Conservation (phyloP, 2,888 invertebrate genomes). For the Cataglyphis cursor region DNA sequence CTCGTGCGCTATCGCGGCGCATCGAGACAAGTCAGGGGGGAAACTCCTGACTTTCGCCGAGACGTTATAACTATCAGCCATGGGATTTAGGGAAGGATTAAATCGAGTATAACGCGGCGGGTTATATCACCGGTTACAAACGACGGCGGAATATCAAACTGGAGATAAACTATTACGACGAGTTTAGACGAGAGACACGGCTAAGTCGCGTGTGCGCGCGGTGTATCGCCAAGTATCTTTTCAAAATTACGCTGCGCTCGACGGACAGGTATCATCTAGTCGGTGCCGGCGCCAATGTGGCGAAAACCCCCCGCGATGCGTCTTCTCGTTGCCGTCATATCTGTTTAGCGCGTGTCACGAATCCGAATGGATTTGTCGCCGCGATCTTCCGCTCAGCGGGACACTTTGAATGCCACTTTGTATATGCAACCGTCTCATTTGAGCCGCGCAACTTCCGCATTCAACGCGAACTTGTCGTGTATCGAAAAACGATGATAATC, state of each 20-base stretch:
- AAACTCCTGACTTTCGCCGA: conserved; percentile 37
- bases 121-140: conserved; percentile 49
- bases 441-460: conserved; percentile 12
- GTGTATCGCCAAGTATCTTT: conserved; percentile 72
- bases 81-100: conserved; percentile 50
- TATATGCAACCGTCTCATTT: conserved; percentile 37
- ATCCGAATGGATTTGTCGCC: conserved; percentile 67
- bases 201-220: conserved; percentile 76
- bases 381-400: conserved; percentile 49
- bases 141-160: conserved; percentile 71
- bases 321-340: conserved; percentile 73
- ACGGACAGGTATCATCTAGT: conserved; percentile 53
- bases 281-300: conserved; percentile 1
- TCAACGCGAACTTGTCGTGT: not conserved
- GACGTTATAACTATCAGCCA: conserved; percentile 40
- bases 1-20: conserved; percentile 12
- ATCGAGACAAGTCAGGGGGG: not conserved
- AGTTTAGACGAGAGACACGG: conserved; percentile 37
- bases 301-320: conserved; percentile 58
- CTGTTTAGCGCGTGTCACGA: conserved; percentile 76
- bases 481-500: conserved; percentile 13
- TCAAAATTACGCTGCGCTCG: conserved; percentile 55
- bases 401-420: conserved; percentile 58
- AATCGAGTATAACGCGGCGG: conserved; percentile 60
- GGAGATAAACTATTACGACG: conserved; percentile 69